Conservation (phyloP, 2,113 vertebrate genomes). For the Miniopterus natalensis region DNA sequence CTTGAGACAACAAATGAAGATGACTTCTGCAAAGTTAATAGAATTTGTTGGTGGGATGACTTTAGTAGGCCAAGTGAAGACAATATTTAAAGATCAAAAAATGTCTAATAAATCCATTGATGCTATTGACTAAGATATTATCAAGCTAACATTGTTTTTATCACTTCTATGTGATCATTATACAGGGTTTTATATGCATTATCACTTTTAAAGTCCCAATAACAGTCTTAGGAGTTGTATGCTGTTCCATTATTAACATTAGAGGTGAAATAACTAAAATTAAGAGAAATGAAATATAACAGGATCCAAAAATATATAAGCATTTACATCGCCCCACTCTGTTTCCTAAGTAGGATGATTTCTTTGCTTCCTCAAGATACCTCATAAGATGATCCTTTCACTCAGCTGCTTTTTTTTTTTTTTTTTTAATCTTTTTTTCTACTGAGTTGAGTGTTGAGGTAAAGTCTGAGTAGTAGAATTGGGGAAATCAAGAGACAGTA, state of each 20-base stretch:
- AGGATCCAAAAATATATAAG: neutral
- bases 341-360: neutral
- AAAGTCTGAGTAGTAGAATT: neutral
- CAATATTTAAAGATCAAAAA: neutral
- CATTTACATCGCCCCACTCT: neutral
- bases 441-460: neutral
- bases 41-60: neutral
- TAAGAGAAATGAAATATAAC: neutral
- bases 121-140: neutral
- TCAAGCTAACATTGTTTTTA: neutral
- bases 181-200: neutral
- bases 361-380: neutral
- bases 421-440: neutral
- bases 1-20: neutral
- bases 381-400: neutral
- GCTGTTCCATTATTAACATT: neutral
- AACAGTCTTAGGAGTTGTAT: neutral
- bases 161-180: neutral
- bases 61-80: neutral
- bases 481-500: neutral
- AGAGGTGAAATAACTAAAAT: neutral
- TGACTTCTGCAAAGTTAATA: neutral
- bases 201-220: neutral
- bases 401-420: neutral
- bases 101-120: neutral